Evolutionary conservation across 2,888 invertebrate species (phyloP), one percentile per base, ranked within the genome.

Genomic region (Fragum fragum): DNA sequence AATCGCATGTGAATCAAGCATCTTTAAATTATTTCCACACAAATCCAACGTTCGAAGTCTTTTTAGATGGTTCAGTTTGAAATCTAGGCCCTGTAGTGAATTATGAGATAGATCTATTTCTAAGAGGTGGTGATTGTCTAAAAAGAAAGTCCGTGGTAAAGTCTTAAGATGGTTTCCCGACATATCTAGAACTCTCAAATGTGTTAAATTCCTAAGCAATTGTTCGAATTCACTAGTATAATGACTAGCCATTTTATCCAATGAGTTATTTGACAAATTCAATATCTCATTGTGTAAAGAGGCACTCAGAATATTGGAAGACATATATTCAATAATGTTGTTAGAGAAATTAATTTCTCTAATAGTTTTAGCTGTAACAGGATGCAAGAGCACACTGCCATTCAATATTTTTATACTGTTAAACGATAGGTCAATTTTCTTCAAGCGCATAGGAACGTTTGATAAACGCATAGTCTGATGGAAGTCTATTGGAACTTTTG

Each of bases 281-380:
- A 75, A 32, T 21, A n/a, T 18, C 57, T 75, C 29, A 9, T 26
- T 21, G 39, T 75, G 32, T 23, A 26, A 18, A 5, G 75, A 75
- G 9, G 39, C 42, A 39, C 26, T 26, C 7, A 68, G 21, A 6
- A 55, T n/a, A 36, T 55, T 21, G 7, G 75, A 69, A 18, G 75
- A 68, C 16, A 75, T 26, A 39, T 75, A 75, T 69, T 57, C 57
- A 26, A 75, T 16, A 14, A 18, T 11, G 29, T 75, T 75, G 29
- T 55, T 53, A 9, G 75, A 75, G n/a, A 75, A 55, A 23, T 75
- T 68, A 0, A 59, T 11, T 39, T 75, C 75, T 9, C 21, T 16
- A 5, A 75, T 21, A 39, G 39, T 53, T 7, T 1, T 11, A 23
- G 11, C 29, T 36, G 68, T 75, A 7, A 11, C 32, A 21, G 52